Percentiles rank a stretch among this genome's conserved stretches.
Evolutionary conservation across 2,888 invertebrate species (phyloP).

Genomic region (Tinea semifulvella): DNA sequence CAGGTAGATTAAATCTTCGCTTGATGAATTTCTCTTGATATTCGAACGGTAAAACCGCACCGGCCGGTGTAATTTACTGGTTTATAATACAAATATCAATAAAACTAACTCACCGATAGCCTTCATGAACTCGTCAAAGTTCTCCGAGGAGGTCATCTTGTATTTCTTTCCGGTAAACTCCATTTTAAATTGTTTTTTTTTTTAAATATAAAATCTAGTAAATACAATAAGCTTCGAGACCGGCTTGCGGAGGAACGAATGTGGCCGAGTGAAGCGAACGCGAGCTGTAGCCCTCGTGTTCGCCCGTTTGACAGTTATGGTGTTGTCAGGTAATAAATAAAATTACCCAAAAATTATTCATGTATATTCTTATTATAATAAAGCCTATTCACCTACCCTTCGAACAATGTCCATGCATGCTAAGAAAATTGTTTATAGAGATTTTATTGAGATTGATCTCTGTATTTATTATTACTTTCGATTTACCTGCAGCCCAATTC

Average conservation of each 20-base stretch:
- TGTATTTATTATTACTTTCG: too few species aligned
- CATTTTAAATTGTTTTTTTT: constrained; percentile 35
- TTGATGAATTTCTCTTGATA: not conserved
- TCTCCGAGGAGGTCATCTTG: constrained; percentile 81
- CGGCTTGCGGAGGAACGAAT: constrained; percentile 1
- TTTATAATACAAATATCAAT: not conserved
- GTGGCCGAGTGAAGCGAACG: not conserved
- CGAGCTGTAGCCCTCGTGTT: not conserved
- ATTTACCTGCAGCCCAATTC: too few species aligned
- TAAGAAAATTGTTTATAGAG: too few species aligned
- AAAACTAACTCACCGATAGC: constrained; percentile 77
- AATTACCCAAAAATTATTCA: not conserved
- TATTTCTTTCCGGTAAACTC: constrained; percentile 76
- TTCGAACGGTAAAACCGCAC: constrained; percentile 1
- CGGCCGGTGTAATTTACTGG: constrained; percentile 1
- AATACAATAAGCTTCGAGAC: not conserved
- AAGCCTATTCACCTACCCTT: too few species aligned
- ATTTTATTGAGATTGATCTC: too few species aligned
- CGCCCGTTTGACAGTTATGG: not conserved
- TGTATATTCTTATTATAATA: too few species aligned
- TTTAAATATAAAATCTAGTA: constrained; percentile 4
- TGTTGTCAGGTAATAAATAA: not conserved
- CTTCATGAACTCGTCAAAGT: constrained; percentile 92
- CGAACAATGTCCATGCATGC: too few species aligned
- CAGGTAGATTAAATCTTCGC: too few species aligned